These are phyloP conservation scores for Falco biarmicus DNA, from an alignment of 2,797 vertebrate species.

Conservation along the genomic window DNA sequence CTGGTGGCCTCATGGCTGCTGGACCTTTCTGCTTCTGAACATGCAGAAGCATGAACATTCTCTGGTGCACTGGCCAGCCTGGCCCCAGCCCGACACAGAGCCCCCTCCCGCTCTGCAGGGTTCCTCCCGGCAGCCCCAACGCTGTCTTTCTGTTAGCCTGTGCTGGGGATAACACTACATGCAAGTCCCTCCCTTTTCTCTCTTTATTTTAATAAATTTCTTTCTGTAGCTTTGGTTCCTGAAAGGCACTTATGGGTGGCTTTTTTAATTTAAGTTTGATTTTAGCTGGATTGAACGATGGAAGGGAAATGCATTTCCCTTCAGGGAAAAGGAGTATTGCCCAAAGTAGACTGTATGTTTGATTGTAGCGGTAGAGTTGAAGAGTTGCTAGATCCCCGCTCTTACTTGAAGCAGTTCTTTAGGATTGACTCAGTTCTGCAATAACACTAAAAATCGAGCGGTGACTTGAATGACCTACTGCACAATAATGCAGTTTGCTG, in stretches of 20 bases:
- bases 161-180: fast-evolving
- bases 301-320: background rate
- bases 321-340: background rate
- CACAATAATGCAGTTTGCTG: background rate
- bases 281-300: background rate
- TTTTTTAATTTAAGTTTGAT: background rate
- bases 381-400: background rate
- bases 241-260: background rate
- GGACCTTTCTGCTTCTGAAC: background rate
- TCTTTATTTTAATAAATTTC: background rate
- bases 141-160: fast-evolving
- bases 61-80: background rate
- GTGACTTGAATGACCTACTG: background rate
- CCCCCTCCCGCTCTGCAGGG: background rate
- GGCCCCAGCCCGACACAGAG: background rate
- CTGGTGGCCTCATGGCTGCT: background rate
- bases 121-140: background rate
- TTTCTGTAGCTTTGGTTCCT: background rate
- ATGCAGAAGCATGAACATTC: background rate
- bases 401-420: background rate
- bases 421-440: background rate
- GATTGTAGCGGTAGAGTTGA: background rate
- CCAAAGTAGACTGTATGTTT: background rate
- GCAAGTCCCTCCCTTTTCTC: background rate
- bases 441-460: fast-evolving